Evolutionary conservation across 2,113 vertebrate species (phyloP), one percentile per base, ranked within the genome.

Genomic region (Bufo bufo): DNA sequence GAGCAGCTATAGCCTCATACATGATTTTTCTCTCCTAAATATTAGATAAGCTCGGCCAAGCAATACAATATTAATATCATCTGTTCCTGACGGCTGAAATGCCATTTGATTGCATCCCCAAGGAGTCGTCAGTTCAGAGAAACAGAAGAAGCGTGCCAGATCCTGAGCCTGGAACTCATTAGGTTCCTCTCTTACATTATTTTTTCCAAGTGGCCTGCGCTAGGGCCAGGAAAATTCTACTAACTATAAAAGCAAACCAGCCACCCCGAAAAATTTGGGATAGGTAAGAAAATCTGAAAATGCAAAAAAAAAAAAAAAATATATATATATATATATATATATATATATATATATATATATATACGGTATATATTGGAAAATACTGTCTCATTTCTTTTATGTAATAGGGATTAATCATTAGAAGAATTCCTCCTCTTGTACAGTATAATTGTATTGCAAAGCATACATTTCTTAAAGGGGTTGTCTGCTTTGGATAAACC

Each of bases 131-230:
- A 87, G 79, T 72, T 89, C 10, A 0, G 19, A 88, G 85, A 87
- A 91, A 87, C 85, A 90, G 90, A 93, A 86, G 86, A 90, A 4
- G 90, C 91, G 80, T 92, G 90, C 92, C 91, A 92, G 85, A 92
- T 65, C 85, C 85, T 66, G 88, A 91, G 91, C 84, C 92, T 93
- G 92, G 88, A 85, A 92, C 91, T 93, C 91, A 91, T 92, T 93
- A 92, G 90, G 87, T 82, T 0, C 0, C 91, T 84, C 90, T 91
- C 88, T 93, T 89, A 90, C 92, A 90, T 90, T 82, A 87, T 89
- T 89, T 83, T 91, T 63, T 86, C 72, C 74, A 78, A 78, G 43
- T n/a, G 17, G 56, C 56, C 72, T 75, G 33, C 14, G 33, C n/a
- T 20, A 74, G 52, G 33, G 83, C 83, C 83, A 85, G 50, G 54